These are phyloP conservation scores for Caenorhabditis imperialis DNA, from an alignment of 2,888 invertebrate species.

Conservation along the genomic window DNA sequence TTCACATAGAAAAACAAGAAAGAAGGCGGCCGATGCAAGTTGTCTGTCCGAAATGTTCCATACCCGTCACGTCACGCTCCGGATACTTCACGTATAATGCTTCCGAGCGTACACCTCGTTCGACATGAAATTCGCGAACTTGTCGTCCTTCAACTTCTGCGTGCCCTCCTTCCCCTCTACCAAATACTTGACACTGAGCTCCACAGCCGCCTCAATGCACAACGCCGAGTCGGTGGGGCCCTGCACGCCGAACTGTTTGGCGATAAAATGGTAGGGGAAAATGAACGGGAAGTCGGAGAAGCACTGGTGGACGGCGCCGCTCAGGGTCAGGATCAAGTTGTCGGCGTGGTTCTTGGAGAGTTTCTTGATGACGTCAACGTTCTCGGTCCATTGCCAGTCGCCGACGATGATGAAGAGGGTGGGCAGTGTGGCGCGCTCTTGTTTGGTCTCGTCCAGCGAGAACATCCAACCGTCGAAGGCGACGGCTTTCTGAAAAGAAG, in stretches of 20 bases:
- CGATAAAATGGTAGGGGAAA: slow-evolving; percentile 70
- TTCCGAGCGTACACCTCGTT: slow-evolving; percentile 52
- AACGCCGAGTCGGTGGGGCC: slow-evolving; percentile 33
- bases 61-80: too few relatives aligned
- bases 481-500: slow-evolving; percentile 78
- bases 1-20: too few relatives aligned
- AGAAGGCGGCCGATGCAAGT: too few relatives aligned
- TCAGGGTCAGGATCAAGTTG: slow-evolving; percentile 60
- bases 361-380: slow-evolving; percentile 80
- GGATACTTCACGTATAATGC: too few relatives aligned
- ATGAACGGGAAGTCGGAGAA: slow-evolving; percentile 79
- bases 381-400: slow-evolving; percentile 82
- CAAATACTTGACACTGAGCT: slow-evolving; percentile 34
- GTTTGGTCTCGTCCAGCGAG: slow-evolving; percentile 80
- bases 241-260: slow-evolving; percentile 68
- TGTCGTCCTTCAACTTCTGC: slow-evolving; percentile 21
- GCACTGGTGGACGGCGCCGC: slow-evolving; percentile 79
- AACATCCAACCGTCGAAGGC: slow-evolving; percentile 83
- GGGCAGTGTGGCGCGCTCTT: slow-evolving; percentile 80
- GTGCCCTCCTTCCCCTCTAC: slow-evolving; percentile 34
- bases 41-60: too few relatives aligned
- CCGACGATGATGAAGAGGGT: slow-evolving; percentile 82
- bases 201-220: slow-evolving; percentile 45
- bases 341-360: slow-evolving; percentile 49
- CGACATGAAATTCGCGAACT: slow-evolving; percentile 33